Evolutionary conservation across 2,797 vertebrate genomes (phyloP), one percentile per base, ranked within the genome.

Genomic region (Gymnoscopelus microlampas): DNA sequence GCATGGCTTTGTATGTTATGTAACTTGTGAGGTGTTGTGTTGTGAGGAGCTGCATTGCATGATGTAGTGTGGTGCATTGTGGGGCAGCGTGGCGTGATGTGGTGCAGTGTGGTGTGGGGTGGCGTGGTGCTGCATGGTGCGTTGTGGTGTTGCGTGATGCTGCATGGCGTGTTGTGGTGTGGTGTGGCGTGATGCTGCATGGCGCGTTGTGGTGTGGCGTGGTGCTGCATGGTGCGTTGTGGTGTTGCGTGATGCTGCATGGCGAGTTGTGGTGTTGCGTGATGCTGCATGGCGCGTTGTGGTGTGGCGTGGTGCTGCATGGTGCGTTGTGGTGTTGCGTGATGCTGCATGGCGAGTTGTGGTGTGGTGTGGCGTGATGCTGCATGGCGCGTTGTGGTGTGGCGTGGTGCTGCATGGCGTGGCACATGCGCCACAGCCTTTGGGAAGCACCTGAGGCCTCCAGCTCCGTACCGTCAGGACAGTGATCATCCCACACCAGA

Each of bases 401-500:
- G 11, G 53, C 19, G 23, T 29, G 14, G 26, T 6, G 6, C 4
- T 6, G 47, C 15, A 11, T 50, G 14, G 12, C 15, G 44, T n/a
- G 14, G 29, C 39, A 15, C 9, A 2, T n/a, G 53, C 32, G 6
- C 32, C 32, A 35, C 32, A 35, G 67, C 71, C 76, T 63, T 73
- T 60, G 74, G 53, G 69, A 77, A 84, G 89, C 84, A 90, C 83
- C 82, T 85, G 86, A 92, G 71, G 81, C 85, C 82, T 88, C 88
- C 81, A 73, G 81, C 81, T 88, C 86, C 93, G 66, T 95, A 97
- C 96, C 95, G 2, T 89, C 90, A 61, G 88, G 91, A 53, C 96
- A 98, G 86, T 93, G 93, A 61, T 90, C 92, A 56, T 96, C 89
- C 75, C 95, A 95, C 14, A 97, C 68, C 8, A 96, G 91, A 65